A percentile compares a stretch with the other conserved stretches of the same genome.
These are phyloP conservation scores for Catharus ustulatus DNA, from an alignment of 2,797 vertebrate genomes.

Conservation along the genomic window DNA sequence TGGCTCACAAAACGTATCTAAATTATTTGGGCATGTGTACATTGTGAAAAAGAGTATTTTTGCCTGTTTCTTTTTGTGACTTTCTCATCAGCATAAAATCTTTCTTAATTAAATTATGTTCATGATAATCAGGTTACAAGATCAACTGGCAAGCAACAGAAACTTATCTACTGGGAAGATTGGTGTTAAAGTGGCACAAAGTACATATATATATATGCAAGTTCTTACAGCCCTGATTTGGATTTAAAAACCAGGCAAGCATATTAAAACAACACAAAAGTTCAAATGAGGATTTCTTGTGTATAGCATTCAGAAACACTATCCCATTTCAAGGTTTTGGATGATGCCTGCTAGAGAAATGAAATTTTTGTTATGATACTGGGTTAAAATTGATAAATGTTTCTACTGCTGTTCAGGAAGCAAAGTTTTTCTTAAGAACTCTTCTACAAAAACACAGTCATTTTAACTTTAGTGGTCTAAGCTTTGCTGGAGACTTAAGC, in stretches of 20 bases:
- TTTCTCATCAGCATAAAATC: neutral
- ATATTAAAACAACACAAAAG: neutral
- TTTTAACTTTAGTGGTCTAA: neutral
- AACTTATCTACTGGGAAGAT: neutral
- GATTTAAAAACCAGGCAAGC: neutral
- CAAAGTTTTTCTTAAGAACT: neutral
- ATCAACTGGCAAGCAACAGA: neutral
- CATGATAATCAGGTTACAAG: neutral
- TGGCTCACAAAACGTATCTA: slow-evolving; percentile 11
- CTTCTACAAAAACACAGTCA: neutral
- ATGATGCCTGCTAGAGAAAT: neutral
- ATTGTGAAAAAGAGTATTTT: neutral
- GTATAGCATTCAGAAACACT: neutral
- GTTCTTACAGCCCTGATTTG: neutral
- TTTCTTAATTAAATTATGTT: neutral
- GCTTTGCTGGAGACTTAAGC: neutral
- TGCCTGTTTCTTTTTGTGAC: neutral
- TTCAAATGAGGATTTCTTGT: neutral
- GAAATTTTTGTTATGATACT: neutral
- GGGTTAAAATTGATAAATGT: neutral
- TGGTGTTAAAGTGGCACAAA: neutral
- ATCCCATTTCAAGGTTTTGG: neutral
- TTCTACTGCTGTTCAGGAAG: neutral
- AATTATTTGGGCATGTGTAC: neutral
- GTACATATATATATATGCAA: neutral